Evolutionary conservation across 2,797 vertebrate genomes (phyloP), one percentile per base, ranked within the genome.

Genomic region (Bryconaethiops microstoma): DNA sequence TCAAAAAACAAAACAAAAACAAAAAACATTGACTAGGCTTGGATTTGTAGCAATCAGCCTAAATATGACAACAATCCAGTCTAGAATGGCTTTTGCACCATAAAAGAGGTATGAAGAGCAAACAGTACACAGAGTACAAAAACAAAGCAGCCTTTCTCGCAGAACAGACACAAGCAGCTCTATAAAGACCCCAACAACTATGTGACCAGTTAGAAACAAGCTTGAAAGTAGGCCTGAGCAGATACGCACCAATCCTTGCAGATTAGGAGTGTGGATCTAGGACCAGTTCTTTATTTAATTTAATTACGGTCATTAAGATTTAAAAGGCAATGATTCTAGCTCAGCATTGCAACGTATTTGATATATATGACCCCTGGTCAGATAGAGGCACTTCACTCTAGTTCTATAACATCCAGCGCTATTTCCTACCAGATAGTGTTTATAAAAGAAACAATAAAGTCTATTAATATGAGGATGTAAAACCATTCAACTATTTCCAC

Each of bases 361-460:
- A 60, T 42, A 77, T 6, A 68, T n/a, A 62, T 54, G 25, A 69
- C 48, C 54, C 73, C 79, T 69, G 65, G n/a, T 60, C 54, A 62
- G 21, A 69, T 19, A 40, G 74, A 81, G 74, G 80, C 80, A 77
- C 80, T 77, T 72, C 35, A 64, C 67, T 81, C 55, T n/a, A 48
- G 59, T 21, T 64, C 74, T 76, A 55, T 7, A 64, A n/a, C 16
- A 76, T 52, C 23, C 17, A 65, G 60, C 14, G 35, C 74, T 76
- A 65, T 50, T 76, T 25, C 19, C 23, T 39, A 50, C 21, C 16
- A 9, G 16, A 0, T 52, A 48, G 21, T 63, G n/a, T 62, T 42
- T 45, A 60, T 7, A 59, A 25, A 62, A 76, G 29, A 64, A 40
- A 39, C 10, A 50, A 52, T 16, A 25, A 52, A 7, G 8, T 60